Conservation (phyloP, 2,113 vertebrate genomes). For the Lophius piscatorius region DNA sequence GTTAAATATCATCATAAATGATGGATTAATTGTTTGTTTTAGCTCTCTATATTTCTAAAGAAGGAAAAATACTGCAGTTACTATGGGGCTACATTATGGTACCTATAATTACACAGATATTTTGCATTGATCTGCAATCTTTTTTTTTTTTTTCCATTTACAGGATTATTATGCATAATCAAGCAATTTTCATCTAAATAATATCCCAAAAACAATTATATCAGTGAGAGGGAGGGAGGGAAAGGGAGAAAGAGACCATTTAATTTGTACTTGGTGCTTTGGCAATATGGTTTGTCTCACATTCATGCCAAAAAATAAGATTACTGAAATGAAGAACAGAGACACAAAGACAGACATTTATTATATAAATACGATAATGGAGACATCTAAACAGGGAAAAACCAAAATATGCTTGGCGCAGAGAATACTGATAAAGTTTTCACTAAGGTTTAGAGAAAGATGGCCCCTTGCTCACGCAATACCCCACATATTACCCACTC, state of each 20-base stretch:
- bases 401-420: neutral
- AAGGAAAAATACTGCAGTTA: neutral
- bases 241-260: constrained; percentile 5
- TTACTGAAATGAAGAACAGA: constrained; percentile 23
- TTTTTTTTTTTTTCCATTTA: neutral
- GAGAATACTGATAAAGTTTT: neutral
- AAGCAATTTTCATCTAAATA: constrained; percentile 27
- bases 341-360: constrained; percentile 13
- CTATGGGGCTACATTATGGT: neutral
- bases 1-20: too few species aligned
- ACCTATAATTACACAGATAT: neutral
- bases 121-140: neutral
- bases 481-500: too few species aligned
- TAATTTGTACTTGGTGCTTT: constrained; percentile 29
- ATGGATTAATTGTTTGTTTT: too few species aligned
- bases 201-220: constrained; percentile 32
- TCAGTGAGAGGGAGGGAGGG: constrained; percentile 6
- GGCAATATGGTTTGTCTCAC: constrained; percentile 13
- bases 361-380: neutral
- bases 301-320: constrained; percentile 26
- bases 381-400: neutral
- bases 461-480: neutral
- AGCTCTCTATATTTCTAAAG: neutral
- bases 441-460: neutral
- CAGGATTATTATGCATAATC: constrained; percentile 32